Evolutionary conservation across 2,113 vertebrate genomes (phyloP).

Genomic region (Micronycteris hirsuta): DNA sequence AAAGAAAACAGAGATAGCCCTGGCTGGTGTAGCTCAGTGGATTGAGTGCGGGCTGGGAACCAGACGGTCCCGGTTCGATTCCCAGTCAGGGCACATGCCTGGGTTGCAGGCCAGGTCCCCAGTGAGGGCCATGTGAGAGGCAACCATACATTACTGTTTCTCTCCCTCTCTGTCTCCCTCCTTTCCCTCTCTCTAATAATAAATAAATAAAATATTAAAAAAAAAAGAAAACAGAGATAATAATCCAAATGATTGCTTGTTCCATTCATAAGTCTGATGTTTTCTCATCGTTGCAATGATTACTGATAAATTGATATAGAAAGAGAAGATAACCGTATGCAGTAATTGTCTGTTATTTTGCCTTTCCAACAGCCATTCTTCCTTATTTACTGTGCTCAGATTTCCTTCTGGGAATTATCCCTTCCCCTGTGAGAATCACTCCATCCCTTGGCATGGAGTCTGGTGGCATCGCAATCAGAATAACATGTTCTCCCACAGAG

Average conservation of each 20-base stretch:
- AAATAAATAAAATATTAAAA: no score
- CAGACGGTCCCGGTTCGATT: no score
- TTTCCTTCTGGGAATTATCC: background rate
- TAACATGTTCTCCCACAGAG: background rate
- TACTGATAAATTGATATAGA: background rate
- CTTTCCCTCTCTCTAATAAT: no score
- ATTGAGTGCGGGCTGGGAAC: no score
- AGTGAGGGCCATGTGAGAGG: no score
- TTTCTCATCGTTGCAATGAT: background rate
- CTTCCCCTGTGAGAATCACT: background rate
- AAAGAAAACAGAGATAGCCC: background rate
- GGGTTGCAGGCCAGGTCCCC: no score
- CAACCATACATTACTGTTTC: no score
- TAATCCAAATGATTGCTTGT: background rate
- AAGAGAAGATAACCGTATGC: background rate
- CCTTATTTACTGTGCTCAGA: background rate
- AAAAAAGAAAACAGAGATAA: slow-evolving; percentile 1
- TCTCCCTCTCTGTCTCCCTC: no score
- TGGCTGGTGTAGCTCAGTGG: no score
- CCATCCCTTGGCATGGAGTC: background rate
- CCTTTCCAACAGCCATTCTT: background rate
- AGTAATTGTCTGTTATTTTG: background rate
- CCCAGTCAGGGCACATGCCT: no score
- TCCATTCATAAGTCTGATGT: background rate
- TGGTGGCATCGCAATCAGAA: background rate